Evolutionary conservation across 2,888 invertebrate species (phyloP), one percentile per base, ranked within the genome.

Genomic region (Diarsia dahlii): DNA sequence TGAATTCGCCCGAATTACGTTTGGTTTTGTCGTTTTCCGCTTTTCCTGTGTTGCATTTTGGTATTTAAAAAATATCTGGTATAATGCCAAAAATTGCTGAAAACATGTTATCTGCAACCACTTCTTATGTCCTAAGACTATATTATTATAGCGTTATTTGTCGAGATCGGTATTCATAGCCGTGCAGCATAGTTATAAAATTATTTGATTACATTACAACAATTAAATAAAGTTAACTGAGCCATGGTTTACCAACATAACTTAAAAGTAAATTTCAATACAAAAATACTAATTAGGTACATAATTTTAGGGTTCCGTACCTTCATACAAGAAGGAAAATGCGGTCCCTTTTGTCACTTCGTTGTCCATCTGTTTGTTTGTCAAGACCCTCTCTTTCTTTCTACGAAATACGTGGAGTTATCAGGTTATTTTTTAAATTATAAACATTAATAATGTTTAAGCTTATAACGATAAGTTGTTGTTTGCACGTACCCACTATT

Each of bases 21-120:
- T 62, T 56, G 66, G 13, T 81, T 79, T 76, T 48, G 18, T 52
- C 52, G 20, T 63, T 45, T 56, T 70, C 45, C 18, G 69, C 63
- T 82, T 67, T 58, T n/a, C 12, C 52, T 4, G 28, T 67, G 20
- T 64, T 60, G 20, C 48, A n/a, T 52, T 71, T 54, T 68, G 2
- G 15, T 80, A 58, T 54, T 58, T 54, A 39, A 39, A 39, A 39
- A 2, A 39, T 28, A 28, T 28, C 8, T 6, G 39, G 8, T 39
- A 39, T 39, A 39, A 39, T 56, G n/a, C 28, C 20, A 56, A n/a
- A 28, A 46, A 34, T 76, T 28, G n/a, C 23, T 50, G n/a, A 45
- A 28, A n/a, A 50, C 18, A 67, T 23, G 52, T 34, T n/a, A 45
- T 12, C 10, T 64, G 12, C 46, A 56, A 56, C n/a, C 2, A 15